These are phyloP conservation scores for Branchinecta sandiegonensis DNA, from an alignment of 2,888 invertebrate genomes.

Conservation along the genomic window DNA sequence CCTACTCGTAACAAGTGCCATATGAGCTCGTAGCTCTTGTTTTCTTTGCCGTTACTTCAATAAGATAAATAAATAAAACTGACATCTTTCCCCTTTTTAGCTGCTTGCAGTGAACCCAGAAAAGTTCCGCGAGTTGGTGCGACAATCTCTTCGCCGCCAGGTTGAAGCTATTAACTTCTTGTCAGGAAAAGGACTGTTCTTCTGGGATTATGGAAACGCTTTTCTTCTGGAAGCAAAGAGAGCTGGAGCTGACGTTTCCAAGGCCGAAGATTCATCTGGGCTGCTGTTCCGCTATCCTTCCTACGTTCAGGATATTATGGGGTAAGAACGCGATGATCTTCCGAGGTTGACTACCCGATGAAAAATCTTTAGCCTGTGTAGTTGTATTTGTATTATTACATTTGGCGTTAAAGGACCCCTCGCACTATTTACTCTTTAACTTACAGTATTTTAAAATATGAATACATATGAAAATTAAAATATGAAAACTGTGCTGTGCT, in stretches of 20 bases:
- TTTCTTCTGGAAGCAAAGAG: conserved; percentile 45
- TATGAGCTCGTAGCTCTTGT: too few relatives aligned
- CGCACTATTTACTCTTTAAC: too few relatives aligned
- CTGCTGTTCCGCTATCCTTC: conserved; percentile 44
- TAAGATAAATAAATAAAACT: too few relatives aligned
- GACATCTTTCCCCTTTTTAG: conserved; percentile 23
- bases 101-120: conserved; percentile 39
- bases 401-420: too few relatives aligned
- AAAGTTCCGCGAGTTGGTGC: conserved; percentile 40
- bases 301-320: conserved; percentile 50
- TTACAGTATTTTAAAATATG: too few relatives aligned
- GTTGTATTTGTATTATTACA: too few relatives aligned
- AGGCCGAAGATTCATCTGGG: conserved; percentile 28
- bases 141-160: conserved; percentile 42
- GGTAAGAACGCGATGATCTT: conserved; percentile 32
- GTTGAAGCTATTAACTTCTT: conserved; percentile 42
- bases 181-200: conserved; percentile 39
- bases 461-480: too few relatives aligned
- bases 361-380: too few relatives aligned
- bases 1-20: too few relatives aligned
- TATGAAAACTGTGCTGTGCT: too few relatives aligned
- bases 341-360: too few relatives aligned
- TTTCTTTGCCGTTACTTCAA: too few relatives aligned
- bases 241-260: conserved; percentile 40
- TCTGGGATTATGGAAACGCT: conserved; percentile 51